Evolutionary conservation across 1,140 invertebrate species (phyloP).

Genomic region (Leptinotarsa lineolata): DNA sequence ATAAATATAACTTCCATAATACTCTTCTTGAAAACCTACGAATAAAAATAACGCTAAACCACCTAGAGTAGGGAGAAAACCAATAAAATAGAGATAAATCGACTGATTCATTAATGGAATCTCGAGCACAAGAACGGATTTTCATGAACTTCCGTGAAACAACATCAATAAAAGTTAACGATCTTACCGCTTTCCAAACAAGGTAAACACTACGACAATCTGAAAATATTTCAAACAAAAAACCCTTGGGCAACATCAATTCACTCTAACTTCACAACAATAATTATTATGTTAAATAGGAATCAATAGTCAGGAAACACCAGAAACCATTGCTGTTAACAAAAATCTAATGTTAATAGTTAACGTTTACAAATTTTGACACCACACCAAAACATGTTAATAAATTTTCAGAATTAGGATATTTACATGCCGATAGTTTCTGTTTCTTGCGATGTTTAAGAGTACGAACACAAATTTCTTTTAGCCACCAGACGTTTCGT

Average conservation of each 20-base stretch:
- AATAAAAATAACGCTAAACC: conserved; percentile 19
- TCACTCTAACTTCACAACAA: conserved; percentile 23
- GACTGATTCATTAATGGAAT: conserved; percentile 10
- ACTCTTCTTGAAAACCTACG: conserved; percentile 35
- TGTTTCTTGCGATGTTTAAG: conserved; percentile 12
- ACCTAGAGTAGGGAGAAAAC: not conserved
- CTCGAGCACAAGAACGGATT: not conserved
- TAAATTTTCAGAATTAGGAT: conserved; percentile 21
- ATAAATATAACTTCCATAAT: conserved; percentile 44
- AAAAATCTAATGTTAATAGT: not conserved
- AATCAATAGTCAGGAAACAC: conserved; percentile 32
- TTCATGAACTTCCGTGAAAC: conserved; percentile 1
- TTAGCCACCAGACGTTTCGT: conserved; percentile 29
- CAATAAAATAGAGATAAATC: conserved; percentile 1
- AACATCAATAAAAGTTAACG: conserved; percentile 1
- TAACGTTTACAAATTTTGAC: not conserved
- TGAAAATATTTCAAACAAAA: not conserved
- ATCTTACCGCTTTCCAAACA: not conserved
- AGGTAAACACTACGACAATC: conserved; percentile 2
- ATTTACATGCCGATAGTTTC: conserved; percentile 37
- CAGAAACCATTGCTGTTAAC: conserved; percentile 13
- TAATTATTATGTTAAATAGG: conserved; percentile 17
- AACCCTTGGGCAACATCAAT: not conserved
- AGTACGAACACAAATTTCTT: conserved; percentile 31
- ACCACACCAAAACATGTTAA: not conserved